Evolutionary conservation across 2,113 vertebrate species (phyloP).

Genomic region (Centropus bengalensis): DNA sequence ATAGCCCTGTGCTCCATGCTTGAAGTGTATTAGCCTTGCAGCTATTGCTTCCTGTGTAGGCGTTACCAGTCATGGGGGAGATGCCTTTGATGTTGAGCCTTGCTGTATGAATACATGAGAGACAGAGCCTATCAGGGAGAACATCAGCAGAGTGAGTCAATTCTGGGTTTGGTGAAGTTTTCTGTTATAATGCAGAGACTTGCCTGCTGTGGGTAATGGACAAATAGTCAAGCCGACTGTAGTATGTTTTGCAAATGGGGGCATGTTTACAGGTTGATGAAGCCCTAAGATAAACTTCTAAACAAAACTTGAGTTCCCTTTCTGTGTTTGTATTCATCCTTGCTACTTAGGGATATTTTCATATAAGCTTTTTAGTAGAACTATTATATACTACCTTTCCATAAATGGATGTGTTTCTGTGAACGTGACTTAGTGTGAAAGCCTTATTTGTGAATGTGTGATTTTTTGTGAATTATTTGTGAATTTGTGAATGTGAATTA

Average conservation of each 20-base stretch:
- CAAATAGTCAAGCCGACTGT: not conserved
- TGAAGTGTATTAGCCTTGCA: not conserved
- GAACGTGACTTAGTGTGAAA: not conserved
- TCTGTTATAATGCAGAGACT: not conserved
- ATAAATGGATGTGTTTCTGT: not conserved
- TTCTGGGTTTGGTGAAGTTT: accelerated
- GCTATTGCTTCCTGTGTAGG: accelerated
- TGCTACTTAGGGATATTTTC: not conserved
- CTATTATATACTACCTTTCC: accelerated
- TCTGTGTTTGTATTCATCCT: not conserved
- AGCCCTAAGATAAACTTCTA: not conserved
- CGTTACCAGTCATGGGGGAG: accelerated
- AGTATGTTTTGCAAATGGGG: accelerated
- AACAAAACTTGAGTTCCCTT: not conserved
- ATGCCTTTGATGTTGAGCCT: not conserved
- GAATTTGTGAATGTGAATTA: too few relatives aligned
- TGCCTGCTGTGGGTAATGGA: too few relatives aligned
- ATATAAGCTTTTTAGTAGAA: not conserved
- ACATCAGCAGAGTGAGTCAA: accelerated
- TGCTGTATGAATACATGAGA: accelerated
- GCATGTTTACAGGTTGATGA: not conserved
- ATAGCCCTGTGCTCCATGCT: accelerated
- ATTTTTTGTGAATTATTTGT: too few relatives aligned
- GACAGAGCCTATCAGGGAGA: accelerated
- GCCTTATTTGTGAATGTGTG: too few relatives aligned